Percentiles rank a stretch among this genome's conserved stretches.
phyloP scores from a whole-genome alignment of 2,888 invertebrate genomes.

The Athalia cordata region DNA sequence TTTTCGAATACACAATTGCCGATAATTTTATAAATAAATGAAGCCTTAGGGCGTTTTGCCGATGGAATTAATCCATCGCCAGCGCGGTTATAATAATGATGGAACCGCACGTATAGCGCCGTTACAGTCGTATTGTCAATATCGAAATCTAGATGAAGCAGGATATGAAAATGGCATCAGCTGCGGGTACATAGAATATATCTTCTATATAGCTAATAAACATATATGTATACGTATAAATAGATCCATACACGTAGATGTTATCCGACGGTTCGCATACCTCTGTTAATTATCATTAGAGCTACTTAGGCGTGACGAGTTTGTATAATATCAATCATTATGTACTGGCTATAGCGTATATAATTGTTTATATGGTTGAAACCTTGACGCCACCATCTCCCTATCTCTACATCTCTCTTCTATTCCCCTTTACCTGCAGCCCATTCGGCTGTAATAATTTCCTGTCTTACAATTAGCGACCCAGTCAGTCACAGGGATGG shows the following conservation, averaged over 20 bases:
- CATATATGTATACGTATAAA: background rate
- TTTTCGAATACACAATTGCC: no score
- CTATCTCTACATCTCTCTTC: background rate
- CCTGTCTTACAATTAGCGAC: constrained; percentile 23
- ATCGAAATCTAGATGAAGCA: background rate
- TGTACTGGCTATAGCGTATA: background rate
- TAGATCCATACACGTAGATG: background rate
- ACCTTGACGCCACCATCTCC: background rate
- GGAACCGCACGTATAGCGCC: no score
- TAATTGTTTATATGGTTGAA: no score
- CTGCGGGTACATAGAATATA: background rate
- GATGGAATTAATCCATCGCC: no score
- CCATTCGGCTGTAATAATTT: constrained; percentile 5
- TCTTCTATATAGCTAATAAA: background rate
- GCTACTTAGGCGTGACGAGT: constrained; percentile 7
- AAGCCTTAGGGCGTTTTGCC: no score
- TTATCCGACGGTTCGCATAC: no score
- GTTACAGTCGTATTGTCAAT: background rate
- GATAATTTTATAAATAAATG: no score
- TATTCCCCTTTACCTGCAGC: background rate
- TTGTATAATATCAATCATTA: constrained; percentile 25
- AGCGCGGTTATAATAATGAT: no score
- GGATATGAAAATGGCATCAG: background rate
- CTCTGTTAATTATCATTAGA: constrained; percentile 8
- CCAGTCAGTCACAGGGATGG: background rate